A percentile compares a stretch with the other conserved stretches of the same genome.
Conservation (phyloP, 2,113 vertebrate genomes). For the Osmerus eperlanus region DNA sequence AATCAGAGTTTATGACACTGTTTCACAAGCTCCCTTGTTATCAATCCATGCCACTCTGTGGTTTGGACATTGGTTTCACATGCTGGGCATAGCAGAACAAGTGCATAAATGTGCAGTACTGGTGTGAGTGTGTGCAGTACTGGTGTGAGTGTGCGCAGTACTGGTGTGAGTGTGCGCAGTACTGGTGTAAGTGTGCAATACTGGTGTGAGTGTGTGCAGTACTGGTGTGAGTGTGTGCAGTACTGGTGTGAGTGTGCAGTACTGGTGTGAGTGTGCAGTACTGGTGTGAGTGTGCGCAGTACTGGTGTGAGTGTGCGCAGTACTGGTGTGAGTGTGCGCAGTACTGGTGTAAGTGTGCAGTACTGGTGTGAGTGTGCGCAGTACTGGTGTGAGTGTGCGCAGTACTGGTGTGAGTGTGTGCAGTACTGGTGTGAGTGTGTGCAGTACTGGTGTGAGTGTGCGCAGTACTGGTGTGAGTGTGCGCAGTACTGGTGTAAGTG, state of each 20-base stretch:
- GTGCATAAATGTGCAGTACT: neutral
- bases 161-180: neutral
- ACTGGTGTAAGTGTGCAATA: neutral
- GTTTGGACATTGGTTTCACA: too few species aligned
- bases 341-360: too few species aligned
- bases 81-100: too few species aligned
- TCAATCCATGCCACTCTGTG: too few species aligned
- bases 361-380: neutral
- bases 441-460: neutral
- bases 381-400: too few species aligned
- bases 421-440: neutral
- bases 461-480: neutral
- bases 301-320: neutral
- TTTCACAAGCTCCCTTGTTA: too few species aligned
- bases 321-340: slow-evolving; percentile 1
- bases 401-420: slow-evolving; percentile 1
- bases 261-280: neutral
- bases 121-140: slow-evolving; percentile 1
- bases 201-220: neutral
- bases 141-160: neutral
- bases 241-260: neutral
- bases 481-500: neutral
- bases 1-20: too few species aligned
- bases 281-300: neutral
- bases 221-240: neutral